Evolutionary conservation across 2,113 vertebrate genomes (phyloP), one percentile per base, ranked within the genome.

Genomic region (Aegotheles bennettii): DNA sequence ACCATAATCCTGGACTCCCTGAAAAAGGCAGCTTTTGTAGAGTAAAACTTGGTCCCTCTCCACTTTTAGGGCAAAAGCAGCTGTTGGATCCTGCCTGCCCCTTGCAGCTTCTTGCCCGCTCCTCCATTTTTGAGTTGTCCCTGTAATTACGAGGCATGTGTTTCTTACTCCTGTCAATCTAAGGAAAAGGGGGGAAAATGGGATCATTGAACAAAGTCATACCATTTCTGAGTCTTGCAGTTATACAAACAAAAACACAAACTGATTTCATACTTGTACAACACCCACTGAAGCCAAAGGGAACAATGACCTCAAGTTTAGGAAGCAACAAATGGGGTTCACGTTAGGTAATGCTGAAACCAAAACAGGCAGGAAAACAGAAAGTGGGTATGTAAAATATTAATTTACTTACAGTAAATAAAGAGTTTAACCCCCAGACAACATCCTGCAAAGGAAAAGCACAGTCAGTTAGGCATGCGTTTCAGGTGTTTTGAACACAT

Each of bases 401-500:
- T 73, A 2, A 38, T 90, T 92, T 97, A 99, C 99, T 99, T 98
- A 99, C 99, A 85, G 99, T 99, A 98, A 99, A 99, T 96, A 99
- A 98, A 24, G 99, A 99, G 97, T 99, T 99, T 96, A 99, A 97
- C 90, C 99, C 99, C 99, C 99, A 99, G 65, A 99, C 99, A 61
- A 99, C 99, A 93, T 99, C 99, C 99, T 99, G 94, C 43, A 98
- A 98, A 91, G 86, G 71, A 96, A 96, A 95, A 75, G 80, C 74
- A 90, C 25, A 91, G 60, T 80, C 29, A 90, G 51, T 84, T 11
- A 91, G 75, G 43, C 6, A 87, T 8, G 16, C 7, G 71, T n/a
- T 36, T 90, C 35, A 93, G 61, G 38, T 48, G 33, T 13, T 78
- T 28, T 16, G 12, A 90, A 91, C 24, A 21, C 0, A 0, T 35